A percentile compares a stretch with the other conserved stretches of the same genome.
Evolutionary conservation across 2,888 invertebrate species (phyloP).

Genomic region (Timema cristinae): DNA sequence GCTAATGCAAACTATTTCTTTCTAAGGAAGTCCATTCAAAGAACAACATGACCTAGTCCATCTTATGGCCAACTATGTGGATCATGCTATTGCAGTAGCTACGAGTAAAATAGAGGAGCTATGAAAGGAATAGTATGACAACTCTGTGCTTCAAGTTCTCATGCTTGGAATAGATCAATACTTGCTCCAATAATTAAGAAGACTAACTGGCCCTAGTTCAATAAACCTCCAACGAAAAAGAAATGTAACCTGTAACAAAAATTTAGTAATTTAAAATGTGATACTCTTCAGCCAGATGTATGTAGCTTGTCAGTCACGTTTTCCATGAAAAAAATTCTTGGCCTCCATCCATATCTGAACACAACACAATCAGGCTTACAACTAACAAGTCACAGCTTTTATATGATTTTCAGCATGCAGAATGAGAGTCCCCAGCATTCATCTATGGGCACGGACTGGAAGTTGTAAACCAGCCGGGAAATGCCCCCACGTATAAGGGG

Average conservation of each 20-base stretch:
- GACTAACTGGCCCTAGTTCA: background rate
- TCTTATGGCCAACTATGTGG: background rate
- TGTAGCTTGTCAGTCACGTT: conserved; percentile 8
- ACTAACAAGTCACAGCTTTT: background rate
- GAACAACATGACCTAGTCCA: background rate
- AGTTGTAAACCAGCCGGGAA: no score
- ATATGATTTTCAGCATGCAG: background rate
- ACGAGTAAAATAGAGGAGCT: conserved; percentile 7
- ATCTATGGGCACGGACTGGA: no score
- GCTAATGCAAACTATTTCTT: conserved; percentile 5
- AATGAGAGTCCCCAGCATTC: conserved; percentile 5
- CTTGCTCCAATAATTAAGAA: conserved; percentile 2
- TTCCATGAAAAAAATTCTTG: background rate
- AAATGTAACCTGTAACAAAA: background rate
- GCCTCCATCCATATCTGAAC: conserved; percentile 6
- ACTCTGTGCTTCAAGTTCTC: background rate
- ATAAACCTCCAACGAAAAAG: background rate
- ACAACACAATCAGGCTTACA: conserved; percentile 5
- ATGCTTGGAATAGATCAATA: background rate
- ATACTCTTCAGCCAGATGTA: background rate
- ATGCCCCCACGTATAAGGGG: no score
- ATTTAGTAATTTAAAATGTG: background rate
- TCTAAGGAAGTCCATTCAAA: background rate
- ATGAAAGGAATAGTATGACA: conserved; percentile 1
- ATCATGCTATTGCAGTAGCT: background rate